Evolutionary conservation across 1,140 invertebrate species (phyloP).

Genomic region (Matsumurasca onukii): DNA sequence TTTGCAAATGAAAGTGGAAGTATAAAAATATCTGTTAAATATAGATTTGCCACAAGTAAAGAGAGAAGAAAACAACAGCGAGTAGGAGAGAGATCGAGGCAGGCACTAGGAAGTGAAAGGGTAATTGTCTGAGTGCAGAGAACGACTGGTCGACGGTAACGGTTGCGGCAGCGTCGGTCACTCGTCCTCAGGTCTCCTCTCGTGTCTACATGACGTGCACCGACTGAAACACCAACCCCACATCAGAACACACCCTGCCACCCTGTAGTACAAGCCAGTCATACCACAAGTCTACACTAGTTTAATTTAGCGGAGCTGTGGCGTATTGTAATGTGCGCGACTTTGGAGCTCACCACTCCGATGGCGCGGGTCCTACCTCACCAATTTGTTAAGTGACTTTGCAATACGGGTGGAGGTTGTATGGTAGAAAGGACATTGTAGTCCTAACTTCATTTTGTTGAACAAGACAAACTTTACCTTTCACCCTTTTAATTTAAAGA

Average conservation of each 20-base stretch:
- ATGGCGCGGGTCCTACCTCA: background rate
- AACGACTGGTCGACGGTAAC: conserved; percentile 3
- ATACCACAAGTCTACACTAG: background rate
- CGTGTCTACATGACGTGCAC: conserved; percentile 25
- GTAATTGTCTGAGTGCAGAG: background rate
- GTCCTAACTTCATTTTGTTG: no score
- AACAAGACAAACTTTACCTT: no score
- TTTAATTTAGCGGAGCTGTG: background rate
- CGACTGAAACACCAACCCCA: conserved; percentile 21
- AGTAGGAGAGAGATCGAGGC: background rate
- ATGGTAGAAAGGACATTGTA: no score
- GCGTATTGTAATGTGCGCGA: background rate
- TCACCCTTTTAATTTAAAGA: no score
- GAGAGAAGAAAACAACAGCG: background rate
- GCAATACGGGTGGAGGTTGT: background rate
- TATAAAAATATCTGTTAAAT: background rate
- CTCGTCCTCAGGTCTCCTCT: conserved; percentile 18
- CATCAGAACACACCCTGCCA: no score
- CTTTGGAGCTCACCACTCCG: no score
- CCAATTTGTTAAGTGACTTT: background rate
- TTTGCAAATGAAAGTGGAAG: background rate
- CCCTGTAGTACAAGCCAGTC: background rate
- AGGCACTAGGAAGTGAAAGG: background rate
- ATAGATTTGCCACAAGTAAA: background rate
- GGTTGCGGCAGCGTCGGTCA: conserved; percentile 20